A percentile compares a stretch with the other conserved stretches of the same genome.
Evolutionary conservation across 2,797 vertebrate species (phyloP).

Genomic region (Melanotaenia trifasciata): DNA sequence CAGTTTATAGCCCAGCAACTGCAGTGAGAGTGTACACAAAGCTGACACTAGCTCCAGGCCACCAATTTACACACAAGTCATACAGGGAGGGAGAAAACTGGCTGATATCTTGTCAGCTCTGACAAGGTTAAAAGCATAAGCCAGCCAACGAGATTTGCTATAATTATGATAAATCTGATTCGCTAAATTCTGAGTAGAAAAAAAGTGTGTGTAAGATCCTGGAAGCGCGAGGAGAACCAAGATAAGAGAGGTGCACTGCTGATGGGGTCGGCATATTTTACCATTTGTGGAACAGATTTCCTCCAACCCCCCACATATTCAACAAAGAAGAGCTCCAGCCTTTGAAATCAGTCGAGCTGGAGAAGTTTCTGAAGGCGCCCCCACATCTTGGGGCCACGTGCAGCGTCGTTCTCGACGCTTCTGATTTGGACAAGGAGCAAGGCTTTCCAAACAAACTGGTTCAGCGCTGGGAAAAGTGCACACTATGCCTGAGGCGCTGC

Average conservation of each 20-base stretch:
- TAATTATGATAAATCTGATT: slow-evolving; percentile 43
- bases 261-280: slow-evolving; percentile 38
- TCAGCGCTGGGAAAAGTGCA: slow-evolving; percentile 32
- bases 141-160: slow-evolving; percentile 29
- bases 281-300: slow-evolving; percentile 58
- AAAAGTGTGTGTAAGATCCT: slow-evolving; percentile 5
- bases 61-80: slow-evolving; percentile 68
- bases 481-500: slow-evolving; percentile 50
- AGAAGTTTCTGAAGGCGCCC: slow-evolving; percentile 52
- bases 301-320: not conserved
- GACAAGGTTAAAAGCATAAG: slow-evolving; percentile 65
- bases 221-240: slow-evolving; percentile 16
- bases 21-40: slow-evolving; percentile 77
- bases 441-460: slow-evolving; percentile 64
- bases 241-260: slow-evolving; percentile 41
- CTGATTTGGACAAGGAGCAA: slow-evolving; percentile 42
- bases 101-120: slow-evolving; percentile 60
- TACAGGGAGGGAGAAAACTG: slow-evolving; percentile 56
- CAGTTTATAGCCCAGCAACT: slow-evolving; percentile 82
- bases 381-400: slow-evolving; percentile 81
- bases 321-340: slow-evolving; percentile 56
- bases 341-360: slow-evolving; percentile 62
- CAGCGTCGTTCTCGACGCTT: slow-evolving; percentile 39
- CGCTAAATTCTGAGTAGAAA: slow-evolving; percentile 11
- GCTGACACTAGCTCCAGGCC: slow-evolving; percentile 62